Base-by-base conservation (phyloP, 2,113 vertebrate genomes). In the Callaeas wilsoni region DNA sequence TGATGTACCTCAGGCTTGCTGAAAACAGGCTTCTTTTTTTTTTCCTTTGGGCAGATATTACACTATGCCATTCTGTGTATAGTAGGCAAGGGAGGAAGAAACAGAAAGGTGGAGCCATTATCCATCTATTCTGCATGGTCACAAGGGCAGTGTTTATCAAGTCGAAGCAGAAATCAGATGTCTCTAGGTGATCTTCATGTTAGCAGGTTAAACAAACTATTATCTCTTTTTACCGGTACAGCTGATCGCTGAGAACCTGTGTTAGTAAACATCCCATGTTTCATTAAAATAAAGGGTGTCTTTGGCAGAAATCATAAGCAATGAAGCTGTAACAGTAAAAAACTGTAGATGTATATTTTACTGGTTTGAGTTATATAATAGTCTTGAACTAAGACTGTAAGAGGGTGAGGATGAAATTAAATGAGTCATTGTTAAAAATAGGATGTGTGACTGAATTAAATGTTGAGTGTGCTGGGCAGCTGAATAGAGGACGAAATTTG, bases 381-480 rank as follows among this genome's bases (percentile, higher is more conserved):
- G 57, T 37, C 60, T 91, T 92, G 82, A 94, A 81, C 64, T 44
- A 55, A 88, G 67, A 83, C 52, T 6, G 3, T 56, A 46, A 52
- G 64, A 90, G 37, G 32, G 35, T 83, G 59, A 94, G 64, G 68
- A 75, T 64, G 88, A 95, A 92, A 96, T 96, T 74, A 76, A 87
- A 77, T 93, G 95, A 96, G 83, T 94, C 88, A 68, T 27, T 93
- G 87, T 91, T 88, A 88, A 96, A 96, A 89, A 95, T 68, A 95
- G 88, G 39, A 77, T 32, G 56, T 81, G 56, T 33, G n/a, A 59
- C 60, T 77, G 79, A 94, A 88, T 93, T 84, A 56, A 29, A 55
- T 75, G 30, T 84, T 52, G 44, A 84, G 16, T 81, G 37, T 84
- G 46, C 53, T 79, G 85, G 80, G 47, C 76, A 88, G 64, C 71